Evolutionary conservation across 2,888 invertebrate genomes (phyloP).

Genomic region (Ariolimax columbianus): DNA sequence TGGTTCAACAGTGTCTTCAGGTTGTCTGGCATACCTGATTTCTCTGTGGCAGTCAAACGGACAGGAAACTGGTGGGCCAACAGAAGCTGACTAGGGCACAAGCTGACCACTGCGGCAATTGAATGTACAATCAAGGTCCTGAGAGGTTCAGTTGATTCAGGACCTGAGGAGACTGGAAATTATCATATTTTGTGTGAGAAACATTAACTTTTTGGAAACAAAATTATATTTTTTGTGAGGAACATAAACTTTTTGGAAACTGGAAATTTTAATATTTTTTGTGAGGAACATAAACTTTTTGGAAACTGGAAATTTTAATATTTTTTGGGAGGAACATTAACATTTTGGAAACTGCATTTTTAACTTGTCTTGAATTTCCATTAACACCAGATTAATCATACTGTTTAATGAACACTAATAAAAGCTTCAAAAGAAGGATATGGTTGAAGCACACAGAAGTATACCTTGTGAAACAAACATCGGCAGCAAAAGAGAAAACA

Average conservation of each 20-base stretch:
- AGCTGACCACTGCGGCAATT: constrained; percentile 61
- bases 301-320: no score
- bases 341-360: no score
- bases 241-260: no score
- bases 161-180: constrained; percentile 1
- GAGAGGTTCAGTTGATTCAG: not conserved
- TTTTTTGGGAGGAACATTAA: no score
- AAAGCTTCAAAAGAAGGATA: not conserved
- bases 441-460: not conserved
- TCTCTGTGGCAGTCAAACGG: constrained; percentile 72
- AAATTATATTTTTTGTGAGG: no score
- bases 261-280: no score
- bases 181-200: no score
- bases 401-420: no score
- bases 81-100: constrained; percentile 66
- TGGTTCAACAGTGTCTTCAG: constrained; percentile 75
- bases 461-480: constrained; percentile 79
- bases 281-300: no score
- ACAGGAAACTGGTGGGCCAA: constrained; percentile 70
- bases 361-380: no score
- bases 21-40: constrained; percentile 69
- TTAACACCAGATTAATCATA: no score
- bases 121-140: constrained; percentile 57
- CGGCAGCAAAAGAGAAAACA: constrained; percentile 81
- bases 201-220: no score